Base-by-base conservation (phyloP, 35 echinoderm and acorn worm genomes). In the Lytechinus variegatus region DNA sequence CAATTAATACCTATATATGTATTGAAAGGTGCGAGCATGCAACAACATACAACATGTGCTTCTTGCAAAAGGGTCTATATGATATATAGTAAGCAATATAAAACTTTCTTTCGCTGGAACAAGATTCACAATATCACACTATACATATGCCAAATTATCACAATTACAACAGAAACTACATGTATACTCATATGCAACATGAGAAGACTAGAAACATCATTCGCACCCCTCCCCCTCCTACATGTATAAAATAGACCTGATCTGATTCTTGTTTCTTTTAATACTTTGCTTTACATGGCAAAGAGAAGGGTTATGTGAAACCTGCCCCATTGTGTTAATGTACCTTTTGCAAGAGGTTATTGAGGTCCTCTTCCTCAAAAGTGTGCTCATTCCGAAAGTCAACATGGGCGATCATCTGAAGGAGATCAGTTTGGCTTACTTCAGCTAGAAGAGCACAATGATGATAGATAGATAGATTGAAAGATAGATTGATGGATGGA, bases 331-430 rank as follows among this genome's bases (percentile, higher is more conserved):
- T 79, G 16, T 79, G 66, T 54, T 90, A 54, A 33, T 52, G 92
- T 93, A 93, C 92, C 92, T 93, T 93, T 21, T 93, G 92, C 53
- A 93, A 44, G 27, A 93, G 55, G 21, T 93, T 93, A 57, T 93
- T 93, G 5, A 93, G 92, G 92, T 93, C 92, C 52, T 33, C 1
- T 28, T 93, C 92, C 55, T 93, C 92, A 93, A 93, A 93, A 54
- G 92, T 93, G 54, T 93, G 92, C 21, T 93, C 92, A 27, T 93
- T 93, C 53, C 54, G 14, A 93, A 93, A 93, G 57, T 93, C 92
- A 57, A 93, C 52, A 93, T 93, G 92, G 54, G 92, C 92, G 10
- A 93, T 93, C 29, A 93, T 27, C 6, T 93, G 54, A n/a, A 55
- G 53, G 13, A 93, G 92, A 54, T 93, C 27, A 10, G n/a, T 28